Evolutionary conservation across 2,113 vertebrate genomes (phyloP).

Genomic region (Toxostoma redivivum): DNA sequence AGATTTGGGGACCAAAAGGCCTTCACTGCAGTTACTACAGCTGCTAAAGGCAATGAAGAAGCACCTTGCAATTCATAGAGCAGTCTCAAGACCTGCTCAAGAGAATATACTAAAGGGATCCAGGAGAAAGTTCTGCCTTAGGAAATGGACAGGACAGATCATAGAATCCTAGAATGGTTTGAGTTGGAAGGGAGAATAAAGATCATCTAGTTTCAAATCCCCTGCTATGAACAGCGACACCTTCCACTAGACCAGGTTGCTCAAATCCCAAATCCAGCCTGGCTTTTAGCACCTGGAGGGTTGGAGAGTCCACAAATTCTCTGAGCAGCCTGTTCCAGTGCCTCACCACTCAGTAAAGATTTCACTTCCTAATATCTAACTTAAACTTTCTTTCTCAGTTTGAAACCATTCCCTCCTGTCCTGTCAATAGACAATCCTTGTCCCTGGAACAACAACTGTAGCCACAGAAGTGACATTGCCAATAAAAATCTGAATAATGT

Average conservation of each 20-base stretch:
- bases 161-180: neutral
- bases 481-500: neutral
- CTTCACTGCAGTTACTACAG: neutral
- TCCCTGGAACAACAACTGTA: neutral
- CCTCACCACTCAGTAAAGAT: neutral
- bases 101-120: rapidly evolving
- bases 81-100: neutral
- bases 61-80: neutral
- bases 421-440: neutral
- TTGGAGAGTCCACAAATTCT: neutral
- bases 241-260: neutral
- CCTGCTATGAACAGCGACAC: rapidly evolving
- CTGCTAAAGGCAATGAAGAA: neutral
- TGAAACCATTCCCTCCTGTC: neutral
- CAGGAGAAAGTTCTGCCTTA: neutral
- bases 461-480: neutral
- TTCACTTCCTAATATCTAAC: neutral
- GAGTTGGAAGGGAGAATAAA: neutral
- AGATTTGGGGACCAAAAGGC: neutral
- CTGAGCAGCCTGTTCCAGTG: neutral
- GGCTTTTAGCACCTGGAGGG: neutral
- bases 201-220: neutral
- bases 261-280: neutral
- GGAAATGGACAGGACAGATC: neutral
- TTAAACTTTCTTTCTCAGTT: neutral